A percentile compares a stretch with the other conserved stretches of the same genome.
Evolutionary conservation across 2,113 vertebrate species (phyloP).

Genomic region (Argyrosomus japonicus): DNA sequence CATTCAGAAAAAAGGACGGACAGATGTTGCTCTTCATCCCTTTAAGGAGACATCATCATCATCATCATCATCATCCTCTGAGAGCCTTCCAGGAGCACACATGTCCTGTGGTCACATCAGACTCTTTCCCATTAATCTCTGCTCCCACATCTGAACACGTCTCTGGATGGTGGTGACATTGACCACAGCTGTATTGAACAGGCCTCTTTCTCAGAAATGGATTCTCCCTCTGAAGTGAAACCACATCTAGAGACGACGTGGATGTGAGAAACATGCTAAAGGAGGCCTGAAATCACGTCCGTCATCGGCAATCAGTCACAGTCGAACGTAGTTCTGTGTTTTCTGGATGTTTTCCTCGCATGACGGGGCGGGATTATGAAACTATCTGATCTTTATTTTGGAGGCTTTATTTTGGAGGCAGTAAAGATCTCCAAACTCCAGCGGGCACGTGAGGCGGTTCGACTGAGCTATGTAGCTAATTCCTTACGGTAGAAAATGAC

Average conservation of each 20-base stretch:
- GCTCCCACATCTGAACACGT: slow-evolving; percentile 59
- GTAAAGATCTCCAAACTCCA: background rate
- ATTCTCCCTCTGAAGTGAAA: slow-evolving; percentile 47
- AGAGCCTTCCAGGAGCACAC: slow-evolving; percentile 20
- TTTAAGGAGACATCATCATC: slow-evolving; percentile 26
- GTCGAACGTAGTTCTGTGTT: background rate
- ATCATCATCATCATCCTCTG: background rate
- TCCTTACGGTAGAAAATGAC: no score
- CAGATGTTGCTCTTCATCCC: slow-evolving; percentile 37
- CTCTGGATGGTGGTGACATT: slow-evolving; percentile 54
- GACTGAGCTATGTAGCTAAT: no score
- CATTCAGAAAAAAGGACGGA: slow-evolving; percentile 28
- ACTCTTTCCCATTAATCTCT: slow-evolving; percentile 57
- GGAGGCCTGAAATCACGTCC: slow-evolving; percentile 40
- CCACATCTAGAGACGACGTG: slow-evolving; percentile 54
- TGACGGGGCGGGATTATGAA: background rate
- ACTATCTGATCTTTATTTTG: background rate
- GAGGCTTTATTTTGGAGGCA: background rate
- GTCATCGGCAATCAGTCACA: slow-evolving; percentile 28
- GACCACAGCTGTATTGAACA: slow-evolving; percentile 60
- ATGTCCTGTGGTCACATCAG: slow-evolving; percentile 38
- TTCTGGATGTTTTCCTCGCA: slow-evolving; percentile 5
- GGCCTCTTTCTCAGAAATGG: slow-evolving; percentile 28
- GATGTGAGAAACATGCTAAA: slow-evolving; percentile 38
- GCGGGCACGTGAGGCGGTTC: no score